Conservation (phyloP, 2,797 vertebrate genomes). For the Malurus leucopterus region DNA sequence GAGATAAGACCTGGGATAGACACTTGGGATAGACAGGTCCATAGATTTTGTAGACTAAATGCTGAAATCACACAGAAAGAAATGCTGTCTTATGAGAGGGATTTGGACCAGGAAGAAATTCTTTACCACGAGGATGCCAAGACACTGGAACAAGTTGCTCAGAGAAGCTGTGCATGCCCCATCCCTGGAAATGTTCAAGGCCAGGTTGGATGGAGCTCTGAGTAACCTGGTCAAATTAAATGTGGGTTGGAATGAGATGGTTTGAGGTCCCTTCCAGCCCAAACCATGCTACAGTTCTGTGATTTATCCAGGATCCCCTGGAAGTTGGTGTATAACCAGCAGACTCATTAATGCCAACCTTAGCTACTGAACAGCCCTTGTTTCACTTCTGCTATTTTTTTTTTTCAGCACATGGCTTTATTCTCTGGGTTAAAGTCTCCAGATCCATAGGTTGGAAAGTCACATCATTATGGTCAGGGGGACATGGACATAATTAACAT, state of each 20-base stretch:
- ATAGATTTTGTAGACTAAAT: neutral
- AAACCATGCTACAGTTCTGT: neutral
- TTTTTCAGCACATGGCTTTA: neutral
- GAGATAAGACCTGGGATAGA: neutral
- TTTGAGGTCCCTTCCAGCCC: neutral
- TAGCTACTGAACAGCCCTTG: neutral
- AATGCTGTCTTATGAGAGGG: neutral
- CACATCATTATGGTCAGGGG: neutral
- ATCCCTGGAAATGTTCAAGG: neutral
- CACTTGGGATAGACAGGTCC: neutral
- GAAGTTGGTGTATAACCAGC: neutral
- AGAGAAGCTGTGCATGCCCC: neutral
- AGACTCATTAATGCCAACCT: neutral
- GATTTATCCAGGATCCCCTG: neutral
- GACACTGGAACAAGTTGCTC: neutral
- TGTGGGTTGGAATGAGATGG: neutral
- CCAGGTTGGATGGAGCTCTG: neutral
- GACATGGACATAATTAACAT: neutral
- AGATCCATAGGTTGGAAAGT: neutral
- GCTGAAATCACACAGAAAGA: neutral
- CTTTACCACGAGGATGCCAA: neutral
- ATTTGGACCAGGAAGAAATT: neutral
- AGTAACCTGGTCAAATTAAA: neutral
- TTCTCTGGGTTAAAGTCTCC: neutral
- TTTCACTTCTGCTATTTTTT: neutral